phyloP scores from a whole-genome alignment of 1,140 invertebrate species.

The Bombyx mandarina region DNA sequence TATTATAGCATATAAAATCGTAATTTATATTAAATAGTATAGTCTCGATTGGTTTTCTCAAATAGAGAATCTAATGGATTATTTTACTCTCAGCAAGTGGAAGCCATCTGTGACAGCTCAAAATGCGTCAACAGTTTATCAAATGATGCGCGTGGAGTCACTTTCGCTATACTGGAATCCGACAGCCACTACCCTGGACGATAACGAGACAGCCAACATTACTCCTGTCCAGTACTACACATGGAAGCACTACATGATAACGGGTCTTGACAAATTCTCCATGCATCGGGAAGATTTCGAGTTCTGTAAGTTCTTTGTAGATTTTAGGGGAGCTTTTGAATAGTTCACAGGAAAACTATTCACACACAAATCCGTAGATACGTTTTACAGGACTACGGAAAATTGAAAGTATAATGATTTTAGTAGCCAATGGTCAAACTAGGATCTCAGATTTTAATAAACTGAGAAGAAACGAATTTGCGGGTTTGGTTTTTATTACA shows the following conservation, averaged over 20 bases:
- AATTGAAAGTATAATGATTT: too few species aligned
- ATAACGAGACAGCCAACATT: conserved; percentile 64
- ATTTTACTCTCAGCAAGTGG: conserved; percentile 78
- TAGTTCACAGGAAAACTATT: too few species aligned
- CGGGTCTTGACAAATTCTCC: conserved; percentile 81
- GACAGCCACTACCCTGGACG: conserved; percentile 65
- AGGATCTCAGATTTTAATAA: too few species aligned
- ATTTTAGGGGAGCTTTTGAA: too few species aligned
- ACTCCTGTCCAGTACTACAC: conserved; percentile 74
- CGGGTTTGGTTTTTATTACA: too few species aligned
- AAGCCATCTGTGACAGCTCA: conserved; percentile 78
- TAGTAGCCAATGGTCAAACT: too few species aligned
- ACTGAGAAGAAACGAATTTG: too few species aligned
- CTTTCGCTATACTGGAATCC: conserved; percentile 86
- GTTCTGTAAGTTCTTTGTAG: conserved; percentile 75
- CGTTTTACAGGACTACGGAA: too few species aligned
- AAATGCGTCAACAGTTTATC: conserved; percentile 78
- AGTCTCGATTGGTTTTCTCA: not conserved
- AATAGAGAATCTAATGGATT: not conserved
- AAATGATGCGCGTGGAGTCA: conserved; percentile 83
- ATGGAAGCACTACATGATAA: conserved; percentile 80
- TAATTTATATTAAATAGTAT: not conserved
- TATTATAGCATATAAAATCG: not conserved
- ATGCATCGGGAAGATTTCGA: conserved; percentile 79
- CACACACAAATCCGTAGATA: too few species aligned